Conservation (phyloP, 30 jellyfish, hydroid and myxozoan species). For the Turritopsis dohrnii region DNA sequence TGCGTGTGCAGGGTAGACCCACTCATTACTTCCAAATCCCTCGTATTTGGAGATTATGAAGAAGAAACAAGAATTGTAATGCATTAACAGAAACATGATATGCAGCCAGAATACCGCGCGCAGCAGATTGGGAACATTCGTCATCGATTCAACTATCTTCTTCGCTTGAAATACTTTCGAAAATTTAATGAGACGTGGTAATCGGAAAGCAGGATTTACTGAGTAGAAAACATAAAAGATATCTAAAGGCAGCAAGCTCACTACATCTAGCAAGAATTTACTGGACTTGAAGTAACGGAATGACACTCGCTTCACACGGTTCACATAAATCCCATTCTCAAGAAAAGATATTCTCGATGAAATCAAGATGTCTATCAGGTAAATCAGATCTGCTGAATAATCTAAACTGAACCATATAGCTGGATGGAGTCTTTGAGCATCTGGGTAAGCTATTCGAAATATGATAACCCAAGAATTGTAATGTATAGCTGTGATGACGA, state of each 20-base stretch:
- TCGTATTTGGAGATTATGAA: constrained; percentile 76
- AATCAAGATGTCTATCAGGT: constrained; percentile 60
- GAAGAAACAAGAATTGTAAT: constrained; percentile 87
- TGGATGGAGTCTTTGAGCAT: constrained; percentile 48
- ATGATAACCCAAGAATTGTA: constrained; percentile 82
- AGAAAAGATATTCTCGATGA: constrained; percentile 61
- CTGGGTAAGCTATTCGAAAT: constrained; percentile 62
- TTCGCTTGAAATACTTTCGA: constrained; percentile 58
- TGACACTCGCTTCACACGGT: constrained; percentile 45
- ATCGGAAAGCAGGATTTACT: constrained; percentile 53
- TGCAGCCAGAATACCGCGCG: constrained; percentile 77
- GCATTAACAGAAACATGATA: constrained; percentile 79
- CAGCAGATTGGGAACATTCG: constrained; percentile 67
- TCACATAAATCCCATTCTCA: constrained; percentile 82
- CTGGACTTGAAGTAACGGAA: constrained; percentile 47
- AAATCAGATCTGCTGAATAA: constrained; percentile 61
- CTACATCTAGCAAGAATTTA: constrained; percentile 50
- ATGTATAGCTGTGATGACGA: constrained; percentile 61
- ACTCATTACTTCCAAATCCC: constrained; percentile 77
- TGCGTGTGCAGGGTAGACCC: constrained; percentile 73
- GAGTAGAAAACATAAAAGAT: constrained; percentile 36
- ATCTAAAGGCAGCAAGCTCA: constrained; percentile 70
- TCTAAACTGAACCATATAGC: constrained; percentile 66
- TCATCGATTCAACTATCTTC: constrained; percentile 73
- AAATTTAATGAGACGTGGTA: constrained; percentile 69